Percentiles rank a stretch among this genome's conserved stretches.
Evolutionary conservation across 2,113 vertebrate species (phyloP).

Genomic region (Stigmatopora nigra): DNA sequence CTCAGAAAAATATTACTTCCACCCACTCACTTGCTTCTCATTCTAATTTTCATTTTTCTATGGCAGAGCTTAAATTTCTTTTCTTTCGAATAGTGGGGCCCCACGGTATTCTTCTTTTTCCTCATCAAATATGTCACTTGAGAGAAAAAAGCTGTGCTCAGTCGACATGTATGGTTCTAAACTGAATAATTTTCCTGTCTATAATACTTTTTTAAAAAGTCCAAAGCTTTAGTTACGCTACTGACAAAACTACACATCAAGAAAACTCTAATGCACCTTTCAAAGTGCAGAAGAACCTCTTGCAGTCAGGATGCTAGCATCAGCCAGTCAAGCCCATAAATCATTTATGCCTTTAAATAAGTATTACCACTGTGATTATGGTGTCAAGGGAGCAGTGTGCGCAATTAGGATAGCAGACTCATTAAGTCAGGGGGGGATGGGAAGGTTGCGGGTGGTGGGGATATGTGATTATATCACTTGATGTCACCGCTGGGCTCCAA

Average conservation of each 20-base stretch:
- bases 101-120: too few species aligned
- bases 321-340: conserved; percentile 37
- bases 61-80: too few species aligned
- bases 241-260: background rate
- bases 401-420: conserved; percentile 30
- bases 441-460: conserved; percentile 35
- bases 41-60: too few species aligned
- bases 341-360: conserved; percentile 40
- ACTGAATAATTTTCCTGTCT: too few species aligned
- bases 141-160: too few species aligned
- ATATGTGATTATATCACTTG: conserved; percentile 28
- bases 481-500: conserved; percentile 30
- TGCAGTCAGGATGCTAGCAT: conserved; percentile 36
- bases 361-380: conserved; percentile 24
- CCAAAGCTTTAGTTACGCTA: too few species aligned
- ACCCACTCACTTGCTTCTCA: too few species aligned
- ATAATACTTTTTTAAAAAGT: too few species aligned
- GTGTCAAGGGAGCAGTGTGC: conserved; percentile 26
- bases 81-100: too few species aligned
- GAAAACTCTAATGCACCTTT: background rate
- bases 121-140: too few species aligned
- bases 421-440: conserved; percentile 47
- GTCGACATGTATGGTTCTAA: too few species aligned
- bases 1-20: too few species aligned
- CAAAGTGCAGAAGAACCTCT: background rate